Evolutionary conservation across 1,140 invertebrate genomes (phyloP).

Genomic region (Papilio xuthus): DNA sequence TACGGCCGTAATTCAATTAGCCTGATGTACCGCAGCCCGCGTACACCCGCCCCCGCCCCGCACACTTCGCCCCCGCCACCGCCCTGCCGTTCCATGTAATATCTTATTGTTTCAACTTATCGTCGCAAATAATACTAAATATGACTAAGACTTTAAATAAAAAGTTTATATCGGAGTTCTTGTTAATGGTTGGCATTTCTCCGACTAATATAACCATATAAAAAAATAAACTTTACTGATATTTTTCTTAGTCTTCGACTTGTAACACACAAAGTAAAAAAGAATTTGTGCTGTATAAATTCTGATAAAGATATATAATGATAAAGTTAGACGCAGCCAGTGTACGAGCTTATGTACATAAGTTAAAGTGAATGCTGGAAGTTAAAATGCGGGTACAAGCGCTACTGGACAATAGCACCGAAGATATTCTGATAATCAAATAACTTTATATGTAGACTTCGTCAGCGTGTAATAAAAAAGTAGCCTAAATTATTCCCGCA

Average conservation of each 20-base stretch:
- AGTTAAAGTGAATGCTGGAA: constrained; percentile 15
- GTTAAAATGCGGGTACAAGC: background rate
- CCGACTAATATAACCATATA: too few species aligned
- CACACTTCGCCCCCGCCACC: background rate
- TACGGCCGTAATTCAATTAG: constrained; percentile 41
- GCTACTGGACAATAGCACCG: background rate
- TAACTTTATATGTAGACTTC: constrained; percentile 19
- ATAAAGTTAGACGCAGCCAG: background rate
- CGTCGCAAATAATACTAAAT: background rate
- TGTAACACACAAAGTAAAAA: too few species aligned
- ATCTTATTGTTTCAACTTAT: background rate
- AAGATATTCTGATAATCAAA: constrained; percentile 13
- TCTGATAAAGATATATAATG: too few species aligned
- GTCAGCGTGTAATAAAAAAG: too few species aligned
- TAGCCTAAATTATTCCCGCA: too few species aligned
- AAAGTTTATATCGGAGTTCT: too few species aligned
- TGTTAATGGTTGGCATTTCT: too few species aligned
- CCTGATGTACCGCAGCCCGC: constrained; percentile 30
- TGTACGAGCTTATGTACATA: background rate
- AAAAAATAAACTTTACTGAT: too few species aligned
- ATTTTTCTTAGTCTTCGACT: too few species aligned
- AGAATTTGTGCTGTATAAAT: too few species aligned
- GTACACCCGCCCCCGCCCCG: background rate
- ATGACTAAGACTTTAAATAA: too few species aligned
- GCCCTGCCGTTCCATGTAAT: background rate